Percentiles rank a stretch among this genome's conserved stretches.
phyloP scores from a whole-genome alignment of 2,797 vertebrate species.

The Chelon auratus region DNA sequence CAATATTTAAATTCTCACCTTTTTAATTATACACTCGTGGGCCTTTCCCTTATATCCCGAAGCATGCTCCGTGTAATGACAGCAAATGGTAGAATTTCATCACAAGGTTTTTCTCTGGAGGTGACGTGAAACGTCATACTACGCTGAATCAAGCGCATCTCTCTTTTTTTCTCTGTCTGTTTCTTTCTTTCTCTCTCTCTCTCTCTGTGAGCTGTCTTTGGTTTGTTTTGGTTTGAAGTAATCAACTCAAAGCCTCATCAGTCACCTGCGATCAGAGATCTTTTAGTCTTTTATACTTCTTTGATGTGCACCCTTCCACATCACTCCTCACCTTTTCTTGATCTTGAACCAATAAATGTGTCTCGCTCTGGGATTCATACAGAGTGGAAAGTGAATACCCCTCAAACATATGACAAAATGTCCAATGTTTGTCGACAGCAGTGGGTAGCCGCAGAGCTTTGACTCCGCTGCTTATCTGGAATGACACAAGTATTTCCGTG shows the following conservation, averaged over 20 bases:
- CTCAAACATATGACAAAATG: not conserved
- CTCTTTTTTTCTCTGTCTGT: not conserved
- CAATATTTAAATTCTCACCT: conserved; percentile 73
- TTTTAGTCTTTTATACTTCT: not conserved
- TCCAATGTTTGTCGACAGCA: conserved; percentile 32
- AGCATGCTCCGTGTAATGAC: conserved; percentile 71
- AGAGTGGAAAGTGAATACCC: not conserved
- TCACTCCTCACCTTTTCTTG: not conserved
- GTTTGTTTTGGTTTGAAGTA: conserved; percentile 18
- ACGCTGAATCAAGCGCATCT: conserved; percentile 50
- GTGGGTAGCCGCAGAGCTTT: conserved; percentile 33
- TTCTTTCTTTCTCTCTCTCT: not conserved
- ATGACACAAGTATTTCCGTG: conserved; percentile 55
- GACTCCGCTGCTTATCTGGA: conserved; percentile 45
- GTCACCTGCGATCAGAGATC: conserved; percentile 20
- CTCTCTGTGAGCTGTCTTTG: too few relatives aligned
- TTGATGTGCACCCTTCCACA: conserved; percentile 6
- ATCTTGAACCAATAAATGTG: not conserved
- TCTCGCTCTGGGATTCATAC: not conserved
- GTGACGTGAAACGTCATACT: conserved; percentile 33
- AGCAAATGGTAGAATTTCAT: conserved; percentile 67
- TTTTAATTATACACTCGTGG: conserved; percentile 77
- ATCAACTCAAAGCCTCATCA: conserved; percentile 70
- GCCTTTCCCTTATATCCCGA: conserved; percentile 63
- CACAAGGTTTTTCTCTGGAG: conserved; percentile 46